Base-by-base conservation (phyloP, 1,140 invertebrate species). In the Branchinecta lindahli region DNA sequence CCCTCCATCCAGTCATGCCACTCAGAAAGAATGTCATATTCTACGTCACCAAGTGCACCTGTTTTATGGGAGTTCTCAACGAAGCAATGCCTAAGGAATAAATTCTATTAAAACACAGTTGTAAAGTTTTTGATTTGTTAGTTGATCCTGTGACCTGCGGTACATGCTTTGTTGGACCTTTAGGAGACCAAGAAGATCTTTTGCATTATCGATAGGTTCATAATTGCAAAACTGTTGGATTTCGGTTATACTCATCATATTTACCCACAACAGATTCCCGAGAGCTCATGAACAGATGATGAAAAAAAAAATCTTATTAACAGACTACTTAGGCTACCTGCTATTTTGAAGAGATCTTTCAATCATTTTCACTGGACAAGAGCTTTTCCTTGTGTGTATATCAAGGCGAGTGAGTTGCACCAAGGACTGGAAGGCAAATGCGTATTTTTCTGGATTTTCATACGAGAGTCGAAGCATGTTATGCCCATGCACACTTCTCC, bases 391-490 rank as follows among this genome's bases (percentile, higher is more conserved):
- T 10, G 84, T 85, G 76, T 95, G 92, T 70, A 88, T 83, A 75
- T 91, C 84, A 12, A 92, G 76, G 87, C 94, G 90, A 1, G 92
- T 93, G 66, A 94, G 79, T 74, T 92, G 90, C 7, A 94, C 91
- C 77, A 94, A 92, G 0, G 86, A 87, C 82, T 95, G 91, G 77
- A 95, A 95, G 21, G 90, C 83, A 78, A 89, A 87, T 66, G 86
- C 84, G 86, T 90, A 94, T 73, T 87, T 85, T 7, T 80, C 74
- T 33, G 90, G 87, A 76, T 94, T 84, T 72, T 85, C 85, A 77
- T 96, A 95, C 87, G 94, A 89, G 70, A 92, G 83, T 80, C 89
- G 87, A 75, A 93, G 79, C 71, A 94, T 83, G 82, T 95, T 94
- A 75, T 87, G 85, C 46, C 91, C 91, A 65, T 83, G 80, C 0